phyloP scores from a whole-genome alignment of 2,888 invertebrate genomes.

The Sminthurinus aureus region DNA sequence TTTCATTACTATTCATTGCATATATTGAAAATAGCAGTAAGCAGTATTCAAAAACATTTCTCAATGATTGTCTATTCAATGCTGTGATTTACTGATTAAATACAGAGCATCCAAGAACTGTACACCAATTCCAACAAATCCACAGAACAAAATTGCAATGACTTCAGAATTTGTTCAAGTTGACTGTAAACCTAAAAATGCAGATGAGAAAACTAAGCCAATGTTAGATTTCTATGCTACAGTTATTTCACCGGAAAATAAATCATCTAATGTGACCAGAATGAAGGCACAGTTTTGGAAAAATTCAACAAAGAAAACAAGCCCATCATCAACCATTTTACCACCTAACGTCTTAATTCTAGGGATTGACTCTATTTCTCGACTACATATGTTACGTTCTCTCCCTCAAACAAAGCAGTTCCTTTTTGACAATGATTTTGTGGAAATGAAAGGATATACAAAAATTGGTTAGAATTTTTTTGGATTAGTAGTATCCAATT shows the following conservation, averaged over 20 bases:
- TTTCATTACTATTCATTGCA: background rate
- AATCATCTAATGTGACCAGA: slow-evolving; percentile 21
- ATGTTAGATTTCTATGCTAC: slow-evolving; percentile 26
- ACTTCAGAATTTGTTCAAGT: slow-evolving; percentile 28
- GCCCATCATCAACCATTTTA: slow-evolving; percentile 44
- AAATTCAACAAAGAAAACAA: background rate
- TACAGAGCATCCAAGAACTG: slow-evolving; percentile 3
- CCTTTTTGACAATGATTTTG: slow-evolving; percentile 74
- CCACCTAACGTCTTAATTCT: slow-evolving; percentile 57
- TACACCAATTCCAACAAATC: background rate
- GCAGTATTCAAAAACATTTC: background rate
- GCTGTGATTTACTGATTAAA: background rate
- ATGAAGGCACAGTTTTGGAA: slow-evolving; percentile 19
- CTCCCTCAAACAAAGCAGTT: slow-evolving; percentile 77
- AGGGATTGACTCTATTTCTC: slow-evolving; percentile 50
- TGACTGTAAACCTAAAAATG: slow-evolving; percentile 23
- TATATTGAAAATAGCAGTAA: background rate
- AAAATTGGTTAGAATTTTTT: slow-evolving; percentile 61
- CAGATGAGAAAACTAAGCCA: background rate
- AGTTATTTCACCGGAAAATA: slow-evolving; percentile 9
- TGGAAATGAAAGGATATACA: slow-evolving; percentile 70
- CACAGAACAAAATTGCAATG: background rate
- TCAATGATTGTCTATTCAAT: background rate
- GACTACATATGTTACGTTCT: slow-evolving; percentile 75
- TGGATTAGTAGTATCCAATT: too few relatives aligned